Percentiles rank a stretch among this genome's conserved stretches.
phyloP scores from a whole-genome alignment of 92 coral and sea anemone species.

The Siderastrea siderea region DNA sequence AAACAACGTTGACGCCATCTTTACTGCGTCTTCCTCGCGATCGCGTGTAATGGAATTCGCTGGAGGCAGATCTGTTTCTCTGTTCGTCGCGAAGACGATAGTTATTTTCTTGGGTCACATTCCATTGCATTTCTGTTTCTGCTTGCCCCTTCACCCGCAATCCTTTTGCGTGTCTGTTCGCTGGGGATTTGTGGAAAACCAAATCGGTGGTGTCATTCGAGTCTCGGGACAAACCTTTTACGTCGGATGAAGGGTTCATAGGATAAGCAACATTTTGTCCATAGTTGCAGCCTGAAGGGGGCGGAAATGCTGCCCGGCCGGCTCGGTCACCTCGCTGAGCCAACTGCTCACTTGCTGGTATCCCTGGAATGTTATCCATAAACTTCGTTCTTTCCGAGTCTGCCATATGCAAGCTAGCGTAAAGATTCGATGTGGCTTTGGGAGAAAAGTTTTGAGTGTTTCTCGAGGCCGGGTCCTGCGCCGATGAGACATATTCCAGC shows the following conservation, averaged over 20 bases:
- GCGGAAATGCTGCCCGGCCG: slow-evolving; percentile 70
- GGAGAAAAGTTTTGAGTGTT: slow-evolving; percentile 45
- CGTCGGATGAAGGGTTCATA: slow-evolving; percentile 57
- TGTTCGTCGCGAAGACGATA: slow-evolving; percentile 84
- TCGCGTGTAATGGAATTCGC: slow-evolving; percentile 48
- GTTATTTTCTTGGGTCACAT: slow-evolving; percentile 81
- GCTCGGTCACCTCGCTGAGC: slow-evolving; percentile 80
- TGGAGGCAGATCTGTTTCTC: slow-evolving; percentile 64
- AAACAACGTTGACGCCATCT: slow-evolving; percentile 51
- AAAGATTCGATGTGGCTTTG: slow-evolving; percentile 39
- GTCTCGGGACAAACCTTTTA: slow-evolving; percentile 76
- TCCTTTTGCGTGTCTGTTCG: slow-evolving; percentile 83
- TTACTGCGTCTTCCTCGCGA: slow-evolving; percentile 57
- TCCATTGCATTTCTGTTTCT: slow-evolving; percentile 93
- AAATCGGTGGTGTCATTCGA: slow-evolving; percentile 68
- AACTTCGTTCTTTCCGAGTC: slow-evolving; percentile 76
- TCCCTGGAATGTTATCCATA: slow-evolving; percentile 89
- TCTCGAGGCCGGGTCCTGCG: slow-evolving; percentile 16
- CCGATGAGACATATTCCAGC: slow-evolving; percentile 41
- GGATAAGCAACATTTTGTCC: slow-evolving; percentile 64
- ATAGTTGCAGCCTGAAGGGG: slow-evolving; percentile 64
- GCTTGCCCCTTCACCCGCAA: slow-evolving; percentile 90
- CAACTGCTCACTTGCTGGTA: slow-evolving; percentile 89
- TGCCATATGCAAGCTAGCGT: slow-evolving; percentile 60
- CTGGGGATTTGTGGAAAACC: slow-evolving; percentile 74